phyloP scores from a whole-genome alignment of 2,888 invertebrate species.

The Escarpia spicata region DNA sequence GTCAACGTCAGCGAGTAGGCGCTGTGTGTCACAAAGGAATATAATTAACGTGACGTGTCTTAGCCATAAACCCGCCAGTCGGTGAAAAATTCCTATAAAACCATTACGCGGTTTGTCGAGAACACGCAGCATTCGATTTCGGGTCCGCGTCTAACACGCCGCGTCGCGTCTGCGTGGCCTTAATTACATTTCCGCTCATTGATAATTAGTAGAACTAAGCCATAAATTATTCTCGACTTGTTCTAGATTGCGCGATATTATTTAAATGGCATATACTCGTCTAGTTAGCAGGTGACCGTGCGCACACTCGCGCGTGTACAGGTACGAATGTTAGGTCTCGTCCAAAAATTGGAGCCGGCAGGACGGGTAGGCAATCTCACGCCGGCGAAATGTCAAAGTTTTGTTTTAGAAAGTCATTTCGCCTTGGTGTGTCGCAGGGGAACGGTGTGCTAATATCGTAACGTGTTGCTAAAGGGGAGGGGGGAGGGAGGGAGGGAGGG shows the following conservation, averaged over 20 bases:
- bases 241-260: not conserved
- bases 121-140: not conserved
- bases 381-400: not conserved
- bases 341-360: not conserved
- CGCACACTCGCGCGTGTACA: not conserved
- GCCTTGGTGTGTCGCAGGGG: not conserved
- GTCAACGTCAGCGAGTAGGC: not conserved
- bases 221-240: conserved; percentile 12
- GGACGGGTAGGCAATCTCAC: not conserved
- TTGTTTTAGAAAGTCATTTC: not conserved
- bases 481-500: too few relatives aligned
- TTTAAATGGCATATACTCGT: not conserved
- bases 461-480: not conserved
- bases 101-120: not conserved
- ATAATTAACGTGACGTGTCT: conserved; percentile 1
- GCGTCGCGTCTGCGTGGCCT: not conserved
- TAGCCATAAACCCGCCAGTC: not conserved
- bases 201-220: not conserved
- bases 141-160: not conserved
- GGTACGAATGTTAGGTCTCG: conserved; percentile 7
- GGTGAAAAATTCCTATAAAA: not conserved
- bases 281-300: not conserved
- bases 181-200: not conserved
- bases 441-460: not conserved
- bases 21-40: not conserved